Evolutionary conservation across 2,888 invertebrate species (phyloP), one percentile per base, ranked within the genome.

Genomic region (Cistogaster globosa): DNA sequence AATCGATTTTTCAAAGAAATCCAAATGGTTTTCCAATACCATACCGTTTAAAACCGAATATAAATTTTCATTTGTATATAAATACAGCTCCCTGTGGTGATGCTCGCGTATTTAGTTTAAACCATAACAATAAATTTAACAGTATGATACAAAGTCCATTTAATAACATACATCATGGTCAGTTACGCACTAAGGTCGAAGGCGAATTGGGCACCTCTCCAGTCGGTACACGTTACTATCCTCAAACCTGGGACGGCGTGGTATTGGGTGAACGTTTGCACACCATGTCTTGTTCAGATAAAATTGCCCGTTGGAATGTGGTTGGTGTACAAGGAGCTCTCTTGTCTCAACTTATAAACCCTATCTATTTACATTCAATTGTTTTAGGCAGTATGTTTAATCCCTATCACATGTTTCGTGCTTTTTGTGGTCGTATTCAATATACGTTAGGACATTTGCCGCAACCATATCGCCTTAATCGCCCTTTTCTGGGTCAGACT

Each of bases 281-380:
- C 78, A 98, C 98, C 65, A 98, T 99, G 98, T 98, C 98, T 71
- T 99, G 99, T 92, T 98, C 98, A 84, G 98, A 99, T 94, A 99
- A 99, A 94, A 96, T 98, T 90, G 97, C 97, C 86, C 95, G 97
- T 87, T 98, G 98, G 98, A 98, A 98, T 94, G 96, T 98, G 83
- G 94, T 98, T 83, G 99, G 99, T 65, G 93, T 98, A 88, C 98
- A 99, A 93, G 98, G 98, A 67, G 96, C 98, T 87, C 94, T 99
- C 86, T 94, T 98, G 87, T 95, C 97, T 88, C 95, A 96, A 90
- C 96, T 98, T 91, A 93, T 99, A 86, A 95, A 96, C 89, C 98
- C 98, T 53, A 95, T 98, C 87, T 98, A 98, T 93, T 94, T 98
- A 89, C 95, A 96, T 92, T 97, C 97, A 90, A 95, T 97, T 88